These are phyloP conservation scores for Junco hyemalis DNA, from an alignment of 2,113 vertebrate genomes.

Conservation along the genomic window DNA sequence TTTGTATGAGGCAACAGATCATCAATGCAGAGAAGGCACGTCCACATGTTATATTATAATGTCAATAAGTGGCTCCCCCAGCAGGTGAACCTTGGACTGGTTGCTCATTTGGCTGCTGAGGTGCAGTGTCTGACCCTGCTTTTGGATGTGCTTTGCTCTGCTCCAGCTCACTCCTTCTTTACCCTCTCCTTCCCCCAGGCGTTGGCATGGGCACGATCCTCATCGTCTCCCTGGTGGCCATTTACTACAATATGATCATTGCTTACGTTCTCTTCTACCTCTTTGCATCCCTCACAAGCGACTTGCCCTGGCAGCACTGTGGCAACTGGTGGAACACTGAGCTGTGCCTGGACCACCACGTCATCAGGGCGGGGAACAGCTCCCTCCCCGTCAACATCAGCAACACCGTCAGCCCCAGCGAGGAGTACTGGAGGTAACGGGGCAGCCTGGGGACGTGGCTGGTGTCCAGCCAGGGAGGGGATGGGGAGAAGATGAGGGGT, in stretches of 20 bases:
- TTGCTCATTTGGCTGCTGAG: not conserved
- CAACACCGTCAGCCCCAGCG: conserved; percentile 80
- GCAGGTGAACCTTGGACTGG: not conserved
- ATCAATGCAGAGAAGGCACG: not conserved
- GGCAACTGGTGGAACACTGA: conserved; percentile 84
- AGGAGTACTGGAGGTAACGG: conserved; percentile 82
- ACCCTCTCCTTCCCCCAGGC: conserved; percentile 65
- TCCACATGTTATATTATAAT: not conserved
- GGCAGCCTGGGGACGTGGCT: rapidly evolving
- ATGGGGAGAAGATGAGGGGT: not conserved
- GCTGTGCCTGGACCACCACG: conserved; percentile 76
- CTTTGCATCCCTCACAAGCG: conserved; percentile 82
- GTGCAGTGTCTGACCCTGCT: not conserved
- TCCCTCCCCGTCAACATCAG: conserved; percentile 72
- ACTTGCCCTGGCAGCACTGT: conserved; percentile 81
- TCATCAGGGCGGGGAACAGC: conserved; percentile 63
- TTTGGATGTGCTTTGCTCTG: not conserved
- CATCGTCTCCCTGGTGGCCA: conserved; percentile 81
- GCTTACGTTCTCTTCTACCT: conserved; percentile 87
- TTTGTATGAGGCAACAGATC: not conserved
- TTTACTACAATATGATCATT: conserved; percentile 88
- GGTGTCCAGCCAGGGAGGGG: not conserved
- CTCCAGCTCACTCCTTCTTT: conserved; percentile 20
- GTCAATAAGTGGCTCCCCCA: not conserved
- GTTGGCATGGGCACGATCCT: conserved; percentile 81